These are phyloP conservation scores for Steinernema khuongi DNA, from an alignment of 1,140 invertebrate species.

Conservation along the genomic window DNA sequence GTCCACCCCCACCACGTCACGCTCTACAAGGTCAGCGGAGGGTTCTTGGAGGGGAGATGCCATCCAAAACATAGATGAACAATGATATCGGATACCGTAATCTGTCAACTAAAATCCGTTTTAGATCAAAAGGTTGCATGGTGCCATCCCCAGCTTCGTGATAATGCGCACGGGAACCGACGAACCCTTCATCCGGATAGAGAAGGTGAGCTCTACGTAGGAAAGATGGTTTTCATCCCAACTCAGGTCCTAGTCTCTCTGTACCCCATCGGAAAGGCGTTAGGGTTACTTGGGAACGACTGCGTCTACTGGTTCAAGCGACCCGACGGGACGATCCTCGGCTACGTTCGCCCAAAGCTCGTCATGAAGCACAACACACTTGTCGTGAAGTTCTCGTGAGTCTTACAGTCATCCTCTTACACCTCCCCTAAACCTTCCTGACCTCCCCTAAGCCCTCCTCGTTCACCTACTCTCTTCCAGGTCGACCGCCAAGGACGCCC, in stretches of 20 bases:
- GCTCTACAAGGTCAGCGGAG: conserved; percentile 43
- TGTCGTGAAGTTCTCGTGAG: conserved; percentile 44
- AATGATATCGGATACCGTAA: neutral
- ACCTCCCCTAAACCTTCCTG: no score
- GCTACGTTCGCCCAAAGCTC: conserved; percentile 44
- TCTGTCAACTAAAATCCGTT: neutral
- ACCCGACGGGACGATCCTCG: conserved; percentile 37
- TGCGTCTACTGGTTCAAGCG: conserved; percentile 46
- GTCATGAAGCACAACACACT: conserved; percentile 42
- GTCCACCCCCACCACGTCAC: conserved; percentile 43
- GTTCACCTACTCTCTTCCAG: neutral
- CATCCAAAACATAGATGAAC: neutral
- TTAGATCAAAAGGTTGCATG: neutral
- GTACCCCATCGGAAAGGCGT: conserved; percentile 41
- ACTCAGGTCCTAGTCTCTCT: conserved; percentile 34
- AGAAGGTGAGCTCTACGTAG: conserved; percentile 29
- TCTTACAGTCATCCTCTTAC: no score
- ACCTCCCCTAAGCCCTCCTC: no score
- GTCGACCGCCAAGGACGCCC: neutral
- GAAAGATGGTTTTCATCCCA: conserved; percentile 11
- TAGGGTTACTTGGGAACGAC: conserved; percentile 39
- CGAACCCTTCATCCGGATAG: conserved; percentile 29
- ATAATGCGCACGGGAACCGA: neutral
- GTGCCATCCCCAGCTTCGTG: neutral
- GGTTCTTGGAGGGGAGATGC: no score